Percentiles rank a stretch among this genome's conserved stretches.
Evolutionary conservation across 1,140 invertebrate genomes (phyloP).

Genomic region (Drosophila baimaii): DNA sequence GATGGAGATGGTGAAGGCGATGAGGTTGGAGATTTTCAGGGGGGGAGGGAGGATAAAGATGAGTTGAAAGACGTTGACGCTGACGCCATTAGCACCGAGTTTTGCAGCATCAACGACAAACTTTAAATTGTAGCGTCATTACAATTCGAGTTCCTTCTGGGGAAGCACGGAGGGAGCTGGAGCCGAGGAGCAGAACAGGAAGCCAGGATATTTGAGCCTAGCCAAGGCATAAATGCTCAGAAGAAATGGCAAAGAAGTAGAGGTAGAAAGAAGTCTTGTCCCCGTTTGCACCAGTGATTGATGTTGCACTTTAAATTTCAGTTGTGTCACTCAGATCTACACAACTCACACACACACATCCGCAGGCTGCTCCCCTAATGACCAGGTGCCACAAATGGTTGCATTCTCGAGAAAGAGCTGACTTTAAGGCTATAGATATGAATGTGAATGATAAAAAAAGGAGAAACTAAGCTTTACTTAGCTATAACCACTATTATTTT

Average conservation of each 20-base stretch:
- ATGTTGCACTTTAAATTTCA: constrained; percentile 56
- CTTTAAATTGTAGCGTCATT: constrained; percentile 82
- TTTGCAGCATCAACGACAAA: constrained; percentile 82
- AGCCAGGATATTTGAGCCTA: constrained; percentile 53
- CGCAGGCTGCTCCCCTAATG: constrained; percentile 32
- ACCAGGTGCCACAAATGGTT: constrained; percentile 54
- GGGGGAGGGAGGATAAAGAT: constrained; percentile 41
- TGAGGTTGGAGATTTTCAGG: background rate
- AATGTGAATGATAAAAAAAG: no score
- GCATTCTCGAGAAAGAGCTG: constrained; percentile 9
- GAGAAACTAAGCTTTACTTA: no score
- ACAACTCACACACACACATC: background rate
- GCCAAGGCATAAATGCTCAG: constrained; percentile 38
- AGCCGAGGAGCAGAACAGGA: constrained; percentile 30
- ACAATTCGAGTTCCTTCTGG: constrained; percentile 66
- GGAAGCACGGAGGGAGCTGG: no score
- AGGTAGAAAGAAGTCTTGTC: constrained; percentile 22
- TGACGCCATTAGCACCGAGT: constrained; percentile 80
- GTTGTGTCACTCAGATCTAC: constrained; percentile 36
- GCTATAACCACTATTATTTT: no score
- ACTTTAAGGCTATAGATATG: no score
- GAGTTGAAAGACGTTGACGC: constrained; percentile 70
- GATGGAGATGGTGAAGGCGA: background rate
- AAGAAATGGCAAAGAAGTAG: constrained; percentile 18
- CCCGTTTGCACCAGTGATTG: constrained; percentile 48